phyloP scores from a whole-genome alignment of 1,140 invertebrate species.

The Temnothorax nylanderi region DNA sequence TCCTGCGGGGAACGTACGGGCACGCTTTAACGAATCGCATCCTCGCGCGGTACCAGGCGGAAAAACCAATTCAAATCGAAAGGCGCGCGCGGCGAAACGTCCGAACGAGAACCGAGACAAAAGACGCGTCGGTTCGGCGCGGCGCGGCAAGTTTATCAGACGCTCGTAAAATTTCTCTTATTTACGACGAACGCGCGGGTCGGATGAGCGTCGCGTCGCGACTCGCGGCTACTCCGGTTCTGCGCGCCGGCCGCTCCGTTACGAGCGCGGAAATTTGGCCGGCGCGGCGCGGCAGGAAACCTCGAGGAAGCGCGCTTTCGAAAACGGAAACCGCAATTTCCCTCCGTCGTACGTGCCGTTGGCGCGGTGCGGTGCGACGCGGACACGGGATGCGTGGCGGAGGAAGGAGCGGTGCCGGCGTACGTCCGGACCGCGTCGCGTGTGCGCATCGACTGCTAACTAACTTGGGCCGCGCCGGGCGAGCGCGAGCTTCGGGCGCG shows the following conservation, averaged over 20 bases:
- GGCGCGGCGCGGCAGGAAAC: not conserved
- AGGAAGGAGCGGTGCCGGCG: constrained; percentile 45
- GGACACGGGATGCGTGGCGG: not conserved
- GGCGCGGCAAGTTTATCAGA: not conserved
- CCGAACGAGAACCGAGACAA: not conserved
- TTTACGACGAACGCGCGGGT: not conserved
- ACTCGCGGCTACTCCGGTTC: too few relatives aligned
- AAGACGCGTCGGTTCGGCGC: not conserved
- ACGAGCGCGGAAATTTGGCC: not conserved
- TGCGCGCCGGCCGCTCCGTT: not conserved
- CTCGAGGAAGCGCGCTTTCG: constrained; percentile 46
- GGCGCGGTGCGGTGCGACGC: constrained; percentile 16
- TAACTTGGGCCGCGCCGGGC: constrained; percentile 76
- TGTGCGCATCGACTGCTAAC: constrained; percentile 85
- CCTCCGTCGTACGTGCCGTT: constrained; percentile 66
- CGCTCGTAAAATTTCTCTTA: not conserved
- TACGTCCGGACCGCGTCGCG: constrained; percentile 82
- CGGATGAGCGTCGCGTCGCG: too few relatives aligned
- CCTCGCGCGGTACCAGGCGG: not conserved
- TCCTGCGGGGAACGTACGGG: not conserved
- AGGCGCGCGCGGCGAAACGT: not conserved
- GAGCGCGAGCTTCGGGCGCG: constrained; percentile 74
- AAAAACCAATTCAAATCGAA: not conserved
- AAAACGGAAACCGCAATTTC: constrained; percentile 67
- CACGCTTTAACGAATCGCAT: not conserved